Evolutionary conservation across 2,797 vertebrate species (phyloP), one percentile per base, ranked within the genome.

Genomic region (Limosa lapponica): DNA sequence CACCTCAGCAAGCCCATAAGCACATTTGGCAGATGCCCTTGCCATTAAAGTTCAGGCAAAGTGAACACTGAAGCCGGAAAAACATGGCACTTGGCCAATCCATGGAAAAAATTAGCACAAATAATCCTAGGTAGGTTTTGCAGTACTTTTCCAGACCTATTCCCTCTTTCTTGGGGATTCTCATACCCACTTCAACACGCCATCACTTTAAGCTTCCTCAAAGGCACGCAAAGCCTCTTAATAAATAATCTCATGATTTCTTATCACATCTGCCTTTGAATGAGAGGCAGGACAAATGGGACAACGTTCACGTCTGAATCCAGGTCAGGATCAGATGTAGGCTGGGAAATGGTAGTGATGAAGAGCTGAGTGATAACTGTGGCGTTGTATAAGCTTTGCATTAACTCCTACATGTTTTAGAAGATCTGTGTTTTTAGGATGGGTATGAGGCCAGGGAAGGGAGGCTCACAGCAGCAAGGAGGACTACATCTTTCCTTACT

Each of bases 181-280:
- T 9, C 34, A 66, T 49, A 24, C 49, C 27, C 39, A 20, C 66
- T 92, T 77, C 58, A 36, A 55, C 70, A n/a, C 0, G 1, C 39
- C n/a, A 9, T 43, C n/a, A 5, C 73, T 92, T 84, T 75, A 73
- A 89, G 80, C 62, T 90, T 93, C 87, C 67, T 95, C 82, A 94
- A 84, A 89, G 89, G 77, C 66, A n/a, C 2, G 9, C 44, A 95
- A 94, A 95, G 59, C 85, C 24, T 93, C 96, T 96, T 94, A 93
- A 70, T 82, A 73, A 93, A 75, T 95, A 95, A 95, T 95, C 86
- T 85, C 20, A 36, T 32, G 48, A 6, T 73, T 96, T 72, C 89
- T 95, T 95, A 91, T 91, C 96, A 73, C 70, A 77, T 90, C 73
- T 94, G 90, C 62, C 70, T 97, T 57, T 87, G 73, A 73, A 71